Evolutionary conservation across 2,113 vertebrate genomes (phyloP).

Genomic region (Oncorhynchus nerka): DNA sequence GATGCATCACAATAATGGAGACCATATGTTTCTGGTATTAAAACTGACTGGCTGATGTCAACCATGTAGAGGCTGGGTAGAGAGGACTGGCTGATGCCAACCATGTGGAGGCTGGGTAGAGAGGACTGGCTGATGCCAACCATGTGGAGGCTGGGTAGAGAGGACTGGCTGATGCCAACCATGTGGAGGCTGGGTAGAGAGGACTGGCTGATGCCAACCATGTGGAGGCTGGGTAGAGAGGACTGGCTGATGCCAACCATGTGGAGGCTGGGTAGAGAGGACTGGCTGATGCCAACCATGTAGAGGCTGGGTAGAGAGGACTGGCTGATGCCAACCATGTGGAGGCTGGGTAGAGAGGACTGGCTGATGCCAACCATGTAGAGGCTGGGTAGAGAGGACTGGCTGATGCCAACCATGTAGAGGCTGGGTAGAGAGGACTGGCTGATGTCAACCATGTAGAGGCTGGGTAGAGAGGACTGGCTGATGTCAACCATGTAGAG

Average conservation of each 20-base stretch:
- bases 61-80: neutral
- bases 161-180: neutral
- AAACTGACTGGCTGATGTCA: too few relatives aligned
- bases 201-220: neutral
- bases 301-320: neutral
- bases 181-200: neutral
- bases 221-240: neutral
- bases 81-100: neutral
- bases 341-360: neutral
- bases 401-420: too few relatives aligned
- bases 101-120: neutral
- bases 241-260: neutral
- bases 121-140: neutral
- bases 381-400: neutral
- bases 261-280: neutral
- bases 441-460: too few relatives aligned
- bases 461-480: neutral
- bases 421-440: neutral
- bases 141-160: neutral
- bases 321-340: neutral
- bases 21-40: conserved; percentile 1
- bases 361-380: too few relatives aligned
- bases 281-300: neutral
- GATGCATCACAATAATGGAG: neutral
- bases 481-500: too few relatives aligned